Percentiles rank a stretch among this genome's conserved stretches.
phyloP scores from a whole-genome alignment of 2,797 vertebrate genomes.

The Poecilia velifera region DNA sequence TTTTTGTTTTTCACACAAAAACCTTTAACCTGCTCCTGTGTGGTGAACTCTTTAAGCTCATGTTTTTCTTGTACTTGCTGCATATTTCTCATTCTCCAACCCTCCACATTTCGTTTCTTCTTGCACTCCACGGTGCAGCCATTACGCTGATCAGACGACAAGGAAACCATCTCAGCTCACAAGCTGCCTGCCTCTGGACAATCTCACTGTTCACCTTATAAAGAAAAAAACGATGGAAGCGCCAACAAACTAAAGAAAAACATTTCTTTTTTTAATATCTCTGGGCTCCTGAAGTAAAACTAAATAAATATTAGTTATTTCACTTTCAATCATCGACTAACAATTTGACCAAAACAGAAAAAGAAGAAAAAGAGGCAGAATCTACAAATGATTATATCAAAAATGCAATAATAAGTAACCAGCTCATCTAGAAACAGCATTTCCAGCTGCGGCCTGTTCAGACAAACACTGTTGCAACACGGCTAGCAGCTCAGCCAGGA shows the following conservation, averaged over 20 bases:
- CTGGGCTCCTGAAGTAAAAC: neutral
- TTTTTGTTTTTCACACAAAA: neutral
- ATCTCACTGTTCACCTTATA: conserved; percentile 28
- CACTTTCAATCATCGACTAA: neutral
- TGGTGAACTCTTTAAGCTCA: neutral
- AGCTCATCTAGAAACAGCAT: conserved; percentile 10
- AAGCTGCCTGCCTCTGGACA: conserved; percentile 11
- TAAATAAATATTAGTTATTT: neutral
- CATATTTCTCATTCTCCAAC: neutral
- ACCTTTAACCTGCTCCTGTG: neutral
- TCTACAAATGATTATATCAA: conserved; percentile 5
- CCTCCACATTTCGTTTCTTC: neutral
- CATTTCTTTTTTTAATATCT: neutral
- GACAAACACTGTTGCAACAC: conserved; percentile 40
- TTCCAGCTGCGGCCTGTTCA: conserved; percentile 16
- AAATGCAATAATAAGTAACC: conserved; percentile 27
- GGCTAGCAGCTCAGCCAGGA: conserved; percentile 9
- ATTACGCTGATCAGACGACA: neutral
- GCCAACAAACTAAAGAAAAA: conserved; percentile 15
- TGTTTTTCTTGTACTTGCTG: neutral
- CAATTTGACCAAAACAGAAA: neutral
- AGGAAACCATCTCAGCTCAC: conserved; percentile 4
- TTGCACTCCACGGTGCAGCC: too few species aligned
- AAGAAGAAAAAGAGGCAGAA: neutral
- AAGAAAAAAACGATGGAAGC: conserved; percentile 48